phyloP scores from a whole-genome alignment of 2,797 vertebrate genomes.

The Trachurus trachurus region DNA sequence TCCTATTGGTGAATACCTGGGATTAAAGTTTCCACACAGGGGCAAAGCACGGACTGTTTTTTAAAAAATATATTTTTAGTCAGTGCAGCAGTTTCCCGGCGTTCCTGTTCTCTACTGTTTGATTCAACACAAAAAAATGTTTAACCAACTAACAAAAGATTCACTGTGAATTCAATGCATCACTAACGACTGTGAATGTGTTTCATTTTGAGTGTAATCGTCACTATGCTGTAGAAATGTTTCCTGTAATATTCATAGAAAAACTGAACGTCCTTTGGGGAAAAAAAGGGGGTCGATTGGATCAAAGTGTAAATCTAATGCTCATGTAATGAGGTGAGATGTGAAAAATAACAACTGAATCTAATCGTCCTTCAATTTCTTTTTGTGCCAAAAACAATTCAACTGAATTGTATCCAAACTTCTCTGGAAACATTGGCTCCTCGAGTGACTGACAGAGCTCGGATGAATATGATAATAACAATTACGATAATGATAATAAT shows the following conservation, averaged over 20 bases:
- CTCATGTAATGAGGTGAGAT: background rate
- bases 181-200: background rate
- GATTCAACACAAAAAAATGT: background rate
- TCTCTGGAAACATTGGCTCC: constrained; percentile 22
- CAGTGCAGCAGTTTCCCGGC: too few species aligned
- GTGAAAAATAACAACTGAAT: constrained; percentile 6
- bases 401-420: constrained; percentile 13
- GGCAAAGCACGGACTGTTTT: background rate
- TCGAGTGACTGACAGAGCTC: constrained; percentile 13
- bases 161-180: background rate
- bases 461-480: background rate
- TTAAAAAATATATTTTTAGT: too few species aligned
- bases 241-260: background rate
- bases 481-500: background rate
- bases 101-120: background rate
- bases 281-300: background rate
- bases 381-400: constrained; percentile 30
- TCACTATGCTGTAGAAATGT: background rate
- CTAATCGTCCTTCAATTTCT: background rate
- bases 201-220: constrained; percentile 17
- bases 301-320: constrained; percentile 3
- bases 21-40: background rate
- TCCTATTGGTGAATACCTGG: background rate
- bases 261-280: background rate
- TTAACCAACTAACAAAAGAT: background rate